A percentile compares a stretch with the other conserved stretches of the same genome.
Evolutionary conservation across 2,888 invertebrate genomes (phyloP).

Genomic region (Phengaris arion): DNA sequence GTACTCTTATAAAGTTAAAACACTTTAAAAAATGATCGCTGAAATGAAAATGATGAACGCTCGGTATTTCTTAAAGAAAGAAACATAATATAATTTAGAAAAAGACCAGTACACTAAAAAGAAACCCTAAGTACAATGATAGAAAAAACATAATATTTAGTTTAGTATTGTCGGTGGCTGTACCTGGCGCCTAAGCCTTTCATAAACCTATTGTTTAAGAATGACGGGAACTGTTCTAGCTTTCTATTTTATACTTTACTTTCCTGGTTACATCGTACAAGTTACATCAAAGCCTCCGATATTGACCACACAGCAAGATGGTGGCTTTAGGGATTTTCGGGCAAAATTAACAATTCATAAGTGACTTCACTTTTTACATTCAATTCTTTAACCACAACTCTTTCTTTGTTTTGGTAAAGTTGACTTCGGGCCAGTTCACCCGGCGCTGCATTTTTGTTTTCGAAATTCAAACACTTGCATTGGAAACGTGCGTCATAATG

Average conservation of each 20-base stretch:
- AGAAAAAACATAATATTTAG: neutral
- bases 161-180: neutral
- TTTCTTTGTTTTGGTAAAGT: neutral
- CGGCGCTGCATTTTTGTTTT: too few relatives aligned
- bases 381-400: too few relatives aligned
- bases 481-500: too few relatives aligned
- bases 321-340: neutral
- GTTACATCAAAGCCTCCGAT: neutral
- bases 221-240: neutral
- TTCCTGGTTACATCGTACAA: neutral
- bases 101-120: too few relatives aligned
- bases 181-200: constrained; percentile 4
- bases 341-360: neutral
- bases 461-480: too few relatives aligned
- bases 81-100: too few relatives aligned
- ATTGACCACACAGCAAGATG: neutral
- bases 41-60: too few relatives aligned
- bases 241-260: neutral
- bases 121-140: neutral
- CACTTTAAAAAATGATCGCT: too few relatives aligned
- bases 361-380: neutral
- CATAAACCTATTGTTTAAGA: neutral
- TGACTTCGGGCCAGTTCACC: too few relatives aligned
- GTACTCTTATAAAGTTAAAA: too few relatives aligned
- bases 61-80: too few relatives aligned